Evolutionary conservation across 2,797 vertebrate species (phyloP), one percentile per base, ranked within the genome.

Genomic region (Salmo trutta): DNA sequence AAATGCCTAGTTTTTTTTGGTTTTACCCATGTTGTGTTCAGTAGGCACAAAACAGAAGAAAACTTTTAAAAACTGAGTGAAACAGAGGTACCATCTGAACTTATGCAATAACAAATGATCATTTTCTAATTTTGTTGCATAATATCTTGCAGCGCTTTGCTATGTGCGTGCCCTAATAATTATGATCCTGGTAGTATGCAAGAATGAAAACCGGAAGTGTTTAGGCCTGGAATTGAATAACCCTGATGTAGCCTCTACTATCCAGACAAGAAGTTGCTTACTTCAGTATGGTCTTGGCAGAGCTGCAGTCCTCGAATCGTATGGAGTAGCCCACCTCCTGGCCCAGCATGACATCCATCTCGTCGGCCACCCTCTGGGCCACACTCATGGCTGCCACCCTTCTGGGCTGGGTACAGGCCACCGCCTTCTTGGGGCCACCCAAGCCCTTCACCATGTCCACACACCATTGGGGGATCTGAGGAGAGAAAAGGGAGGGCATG

Each of bases 291-390:
- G 97, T 99, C 94, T 98, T 98, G 86, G 97, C 97, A 3, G 96
- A 98, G 90, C 97, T 98, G 94, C 97, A 98, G 91, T 99, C 97
- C 90, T 99, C 97, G 82, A 99, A 98, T 85, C 97, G 94, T 91
- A 99, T 99, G 77, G 96, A 98, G 83, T 99, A 99, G 59, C 98
- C 97, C 78, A 99, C 98, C 88, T 99, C 97, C 87, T 99, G 98
- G 78, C 98, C 98, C 90, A 98, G 91, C 96, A 97, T 95, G 71
- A 99, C 95, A 84, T 98, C 97, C 97, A 99, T 99, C 93, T 99
- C 97, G 75, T 99, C 98, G 6, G 97, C 97, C 47, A 99, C 97
- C 53, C 97, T 94, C 91, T 99, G 97, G 0, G 97, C 97, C 77
- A 99, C 97, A 2, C 97, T 99, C 97, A 99, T 98, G 0, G 97